These are phyloP conservation scores for Caiman crocodilus DNA, from an alignment of 2,797 vertebrate species.

Conservation along the genomic window DNA sequence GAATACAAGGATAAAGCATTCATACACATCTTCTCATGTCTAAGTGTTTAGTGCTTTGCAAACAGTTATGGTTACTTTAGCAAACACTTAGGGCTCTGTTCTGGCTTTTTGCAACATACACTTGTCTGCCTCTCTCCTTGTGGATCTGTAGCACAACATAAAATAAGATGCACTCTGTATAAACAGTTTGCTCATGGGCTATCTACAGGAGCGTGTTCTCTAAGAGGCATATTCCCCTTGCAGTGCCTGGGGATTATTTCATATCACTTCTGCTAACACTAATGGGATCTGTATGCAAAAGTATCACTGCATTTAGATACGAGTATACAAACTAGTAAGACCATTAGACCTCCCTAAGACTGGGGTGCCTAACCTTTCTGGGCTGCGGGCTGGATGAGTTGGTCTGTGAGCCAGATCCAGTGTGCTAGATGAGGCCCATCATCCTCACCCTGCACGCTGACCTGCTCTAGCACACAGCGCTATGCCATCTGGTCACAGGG, in stretches of 20 bases:
- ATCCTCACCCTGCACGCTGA: too few species aligned
- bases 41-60: background rate
- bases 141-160: background rate
- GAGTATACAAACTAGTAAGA: background rate
- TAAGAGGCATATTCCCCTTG: background rate
- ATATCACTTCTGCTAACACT: background rate
- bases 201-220: background rate
- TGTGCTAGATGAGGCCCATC: too few species aligned
- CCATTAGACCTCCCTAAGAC: background rate
- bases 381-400: too few species aligned
- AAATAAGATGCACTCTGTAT: background rate
- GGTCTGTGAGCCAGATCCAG: too few species aligned
- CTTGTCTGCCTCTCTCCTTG: background rate
- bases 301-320: background rate
- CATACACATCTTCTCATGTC: background rate
- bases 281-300: background rate
- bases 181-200: background rate
- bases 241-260: background rate
- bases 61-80: background rate
- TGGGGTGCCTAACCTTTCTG: too few species aligned
- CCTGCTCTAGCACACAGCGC: too few species aligned
- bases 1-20: conserved; percentile 16
- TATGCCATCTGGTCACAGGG: too few species aligned
- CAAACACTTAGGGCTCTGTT: background rate
- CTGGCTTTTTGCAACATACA: background rate